A percentile compares a stretch with the other conserved stretches of the same genome.
Conservation (phyloP, 37 sponge, comb jelly and placozoan genomes). For the Chondrilla cf. caribensis region DNA sequence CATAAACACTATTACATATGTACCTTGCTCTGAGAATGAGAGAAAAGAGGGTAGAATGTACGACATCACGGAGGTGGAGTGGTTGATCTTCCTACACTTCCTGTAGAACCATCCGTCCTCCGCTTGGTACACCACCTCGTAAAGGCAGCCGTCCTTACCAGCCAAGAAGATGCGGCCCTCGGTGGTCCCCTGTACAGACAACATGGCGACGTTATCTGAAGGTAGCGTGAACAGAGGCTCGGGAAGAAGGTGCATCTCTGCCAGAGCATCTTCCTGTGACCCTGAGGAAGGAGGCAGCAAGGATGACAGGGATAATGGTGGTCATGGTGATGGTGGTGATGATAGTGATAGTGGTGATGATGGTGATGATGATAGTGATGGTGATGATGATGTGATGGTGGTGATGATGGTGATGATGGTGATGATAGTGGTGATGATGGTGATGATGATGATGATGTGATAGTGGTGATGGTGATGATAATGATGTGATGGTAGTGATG, state of each 20-base stretch:
- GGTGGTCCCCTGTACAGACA: slow-evolving; percentile 46
- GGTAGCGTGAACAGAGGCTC: slow-evolving; percentile 90
- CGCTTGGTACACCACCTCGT: slow-evolving; percentile 89
- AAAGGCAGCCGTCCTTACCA: slow-evolving; percentile 89
- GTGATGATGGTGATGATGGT: not conserved
- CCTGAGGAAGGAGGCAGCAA: not conserved
- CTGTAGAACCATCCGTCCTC: slow-evolving; percentile 91
- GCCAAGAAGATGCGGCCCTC: slow-evolving; percentile 84
- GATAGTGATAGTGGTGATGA: not conserved
- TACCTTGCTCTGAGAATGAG: slow-evolving; percentile 80
- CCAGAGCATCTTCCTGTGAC: slow-evolving; percentile 35
- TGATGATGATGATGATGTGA: too few species aligned
- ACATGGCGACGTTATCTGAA: slow-evolving; percentile 80
- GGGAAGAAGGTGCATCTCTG: slow-evolving; percentile 95
- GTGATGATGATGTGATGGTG: too few species aligned
- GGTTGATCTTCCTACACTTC: slow-evolving; percentile 82
- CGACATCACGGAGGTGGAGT: slow-evolving; percentile 80
- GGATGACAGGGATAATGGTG: not conserved
- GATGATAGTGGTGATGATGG: not conserved
- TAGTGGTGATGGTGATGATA: too few species aligned
- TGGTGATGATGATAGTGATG: not conserved
- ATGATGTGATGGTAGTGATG: too few species aligned
- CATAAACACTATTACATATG: not conserved
- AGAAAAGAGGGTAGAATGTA: slow-evolving; percentile 92
- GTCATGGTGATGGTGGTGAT: not conserved